Evolutionary conservation across 2,888 invertebrate genomes (phyloP).

Genomic region (Meloe dianella): DNA sequence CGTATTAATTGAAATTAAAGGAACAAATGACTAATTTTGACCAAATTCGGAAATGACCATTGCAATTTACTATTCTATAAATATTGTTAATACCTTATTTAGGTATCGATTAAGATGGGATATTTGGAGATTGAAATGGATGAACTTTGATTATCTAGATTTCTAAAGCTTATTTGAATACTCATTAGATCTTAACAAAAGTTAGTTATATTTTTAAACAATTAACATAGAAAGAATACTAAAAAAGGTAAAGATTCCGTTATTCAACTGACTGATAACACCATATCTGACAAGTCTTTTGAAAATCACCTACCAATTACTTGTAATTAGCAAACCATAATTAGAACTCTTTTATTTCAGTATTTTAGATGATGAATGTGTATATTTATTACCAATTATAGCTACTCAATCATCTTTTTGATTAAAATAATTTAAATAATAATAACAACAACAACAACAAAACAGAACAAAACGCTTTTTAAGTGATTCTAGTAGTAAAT

Average conservation of each 20-base stretch:
- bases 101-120: no score
- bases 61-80: no score
- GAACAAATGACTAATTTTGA: no score
- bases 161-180: background rate
- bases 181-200: background rate
- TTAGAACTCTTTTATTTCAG: background rate
- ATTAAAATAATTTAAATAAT: background rate
- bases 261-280: conserved; percentile 12
- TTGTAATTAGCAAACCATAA: conserved; percentile 14
- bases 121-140: no score
- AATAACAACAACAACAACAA: background rate
- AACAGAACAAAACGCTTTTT: background rate
- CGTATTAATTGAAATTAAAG: no score
- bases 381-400: conserved; percentile 10
- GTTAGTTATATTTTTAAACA: background rate
- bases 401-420: background rate
- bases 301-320: conserved; percentile 3
- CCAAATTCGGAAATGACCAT: no score
- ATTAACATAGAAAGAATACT: background rate
- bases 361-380: conserved; percentile 7
- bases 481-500: background rate
- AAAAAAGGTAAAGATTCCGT: conserved; percentile 7
- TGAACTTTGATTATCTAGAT: background rate
- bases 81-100: no score
- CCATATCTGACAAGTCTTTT: conserved; percentile 8